Percentiles rank a stretch among this genome's conserved stretches.
Conservation (phyloP, 1,140 invertebrate species). For the Physella acuta region DNA sequence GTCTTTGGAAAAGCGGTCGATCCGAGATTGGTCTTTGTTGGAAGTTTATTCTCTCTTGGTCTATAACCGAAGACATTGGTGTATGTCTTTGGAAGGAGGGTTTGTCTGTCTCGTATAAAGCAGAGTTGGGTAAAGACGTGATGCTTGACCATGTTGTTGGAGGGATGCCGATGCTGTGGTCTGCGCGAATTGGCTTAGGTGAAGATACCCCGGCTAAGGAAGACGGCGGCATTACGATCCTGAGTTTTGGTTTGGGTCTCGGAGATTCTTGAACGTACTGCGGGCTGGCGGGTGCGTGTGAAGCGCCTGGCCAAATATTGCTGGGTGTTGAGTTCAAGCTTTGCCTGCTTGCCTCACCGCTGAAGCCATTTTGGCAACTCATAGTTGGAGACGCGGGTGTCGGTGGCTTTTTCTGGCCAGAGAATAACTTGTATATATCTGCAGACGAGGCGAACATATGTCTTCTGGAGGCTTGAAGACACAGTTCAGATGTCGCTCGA, state of each 20-base stretch:
- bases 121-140: neutral
- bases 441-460: constrained; percentile 25
- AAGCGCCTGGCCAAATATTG: no score
- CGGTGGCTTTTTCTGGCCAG: neutral
- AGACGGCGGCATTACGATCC: neutral
- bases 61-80: no score
- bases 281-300: no score
- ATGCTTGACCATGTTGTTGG: neutral
- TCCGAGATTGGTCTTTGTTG: no score
- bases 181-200: neutral
- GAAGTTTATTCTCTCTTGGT: no score
- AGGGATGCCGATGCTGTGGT: constrained; percentile 3
- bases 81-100: neutral
- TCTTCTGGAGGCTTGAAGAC: constrained; percentile 20
- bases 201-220: neutral
- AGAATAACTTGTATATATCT: constrained; percentile 26
- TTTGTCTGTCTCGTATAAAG: neutral
- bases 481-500: constrained; percentile 20
- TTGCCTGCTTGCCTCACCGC: no score
- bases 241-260: neutral
- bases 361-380: no score
- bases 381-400: neutral
- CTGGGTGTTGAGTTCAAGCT: no score
- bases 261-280: no score
- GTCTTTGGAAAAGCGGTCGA: neutral